Evolutionary conservation across 2,888 invertebrate species (phyloP).

Genomic region (Helleia helle): DNA sequence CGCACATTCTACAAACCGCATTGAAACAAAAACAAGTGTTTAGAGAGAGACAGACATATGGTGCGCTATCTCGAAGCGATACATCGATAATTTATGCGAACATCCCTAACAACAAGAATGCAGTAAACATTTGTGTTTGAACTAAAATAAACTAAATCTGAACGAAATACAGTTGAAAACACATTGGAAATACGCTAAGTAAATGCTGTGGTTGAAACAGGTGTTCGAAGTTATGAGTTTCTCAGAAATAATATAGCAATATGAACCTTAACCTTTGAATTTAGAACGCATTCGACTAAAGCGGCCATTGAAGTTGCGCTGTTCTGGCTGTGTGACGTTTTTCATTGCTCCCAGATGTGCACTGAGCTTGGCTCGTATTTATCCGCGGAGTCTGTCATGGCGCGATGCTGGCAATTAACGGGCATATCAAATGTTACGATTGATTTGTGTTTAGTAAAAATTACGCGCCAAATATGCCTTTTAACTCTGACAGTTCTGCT

Average conservation of each 20-base stretch:
- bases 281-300: constrained; percentile 25
- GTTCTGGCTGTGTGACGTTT: constrained; percentile 27
- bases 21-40: constrained; percentile 64
- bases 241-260: constrained; percentile 15
- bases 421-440: constrained; percentile 31
- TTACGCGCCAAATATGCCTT: no score
- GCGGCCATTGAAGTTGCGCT: constrained; percentile 21
- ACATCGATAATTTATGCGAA: constrained; percentile 72
- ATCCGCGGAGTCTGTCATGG: constrained; percentile 49
- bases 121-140: constrained; percentile 28
- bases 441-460: no score
- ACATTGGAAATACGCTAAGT: constrained; percentile 26
- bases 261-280: neutral
- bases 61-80: constrained; percentile 46
- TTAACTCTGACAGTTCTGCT: no score
- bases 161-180: constrained; percentile 22
- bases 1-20: constrained; percentile 43
- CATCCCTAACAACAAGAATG: constrained; percentile 69
- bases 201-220: constrained; percentile 66
- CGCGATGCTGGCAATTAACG: constrained; percentile 58
- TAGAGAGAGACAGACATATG: constrained; percentile 53
- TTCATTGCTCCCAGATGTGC: constrained; percentile 71
- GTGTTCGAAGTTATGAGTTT: constrained; percentile 58
- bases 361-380: constrained; percentile 58
- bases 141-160: constrained; percentile 23